Conservation (phyloP, 2,113 vertebrate species). For the Gavialis gangeticus region DNA sequence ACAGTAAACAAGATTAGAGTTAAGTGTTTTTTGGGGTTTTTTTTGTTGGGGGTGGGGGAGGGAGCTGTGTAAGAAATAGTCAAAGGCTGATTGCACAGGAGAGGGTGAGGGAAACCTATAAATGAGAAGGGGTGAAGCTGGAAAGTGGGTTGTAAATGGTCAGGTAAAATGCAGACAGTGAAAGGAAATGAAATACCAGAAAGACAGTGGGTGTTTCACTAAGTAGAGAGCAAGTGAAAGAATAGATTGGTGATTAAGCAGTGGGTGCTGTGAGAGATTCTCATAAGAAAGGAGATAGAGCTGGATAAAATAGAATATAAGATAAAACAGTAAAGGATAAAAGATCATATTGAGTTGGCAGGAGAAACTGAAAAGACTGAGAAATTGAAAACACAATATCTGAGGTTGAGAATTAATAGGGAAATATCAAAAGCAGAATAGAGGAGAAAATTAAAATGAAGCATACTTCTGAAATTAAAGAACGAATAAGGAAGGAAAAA, state of each 20-base stretch:
- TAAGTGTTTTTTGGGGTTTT: conserved; percentile 24
- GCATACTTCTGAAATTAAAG: not conserved
- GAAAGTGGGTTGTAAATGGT: conserved; percentile 29
- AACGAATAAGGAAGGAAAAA: not conserved
- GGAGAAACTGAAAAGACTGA: conserved; percentile 41
- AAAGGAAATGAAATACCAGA: conserved; percentile 37
- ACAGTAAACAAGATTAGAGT: conserved; percentile 48
- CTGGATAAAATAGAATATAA: conserved; percentile 2
- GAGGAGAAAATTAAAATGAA: not conserved
- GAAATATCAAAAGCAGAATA: not conserved
- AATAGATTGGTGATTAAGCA: conserved; percentile 14
- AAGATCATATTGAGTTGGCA: conserved; percentile 22
- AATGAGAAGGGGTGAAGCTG: conserved; percentile 31
- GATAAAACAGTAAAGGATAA: not conserved
- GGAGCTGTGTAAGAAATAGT: conserved; percentile 44
- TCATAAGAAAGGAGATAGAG: conserved; percentile 28
- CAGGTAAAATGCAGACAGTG: conserved; percentile 17
- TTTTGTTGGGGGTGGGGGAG: not conserved
- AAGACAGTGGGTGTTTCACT: conserved; percentile 31
- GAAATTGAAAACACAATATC: conserved; percentile 16
- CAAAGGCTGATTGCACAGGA: conserved; percentile 62
- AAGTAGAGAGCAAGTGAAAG: conserved; percentile 18
- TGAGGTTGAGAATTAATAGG: not conserved
- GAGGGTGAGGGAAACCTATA: conserved; percentile 27
- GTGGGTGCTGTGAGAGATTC: not conserved